Evolutionary conservation across 2,888 invertebrate species (phyloP).

Genomic region (Siphonodentalium dalli): DNA sequence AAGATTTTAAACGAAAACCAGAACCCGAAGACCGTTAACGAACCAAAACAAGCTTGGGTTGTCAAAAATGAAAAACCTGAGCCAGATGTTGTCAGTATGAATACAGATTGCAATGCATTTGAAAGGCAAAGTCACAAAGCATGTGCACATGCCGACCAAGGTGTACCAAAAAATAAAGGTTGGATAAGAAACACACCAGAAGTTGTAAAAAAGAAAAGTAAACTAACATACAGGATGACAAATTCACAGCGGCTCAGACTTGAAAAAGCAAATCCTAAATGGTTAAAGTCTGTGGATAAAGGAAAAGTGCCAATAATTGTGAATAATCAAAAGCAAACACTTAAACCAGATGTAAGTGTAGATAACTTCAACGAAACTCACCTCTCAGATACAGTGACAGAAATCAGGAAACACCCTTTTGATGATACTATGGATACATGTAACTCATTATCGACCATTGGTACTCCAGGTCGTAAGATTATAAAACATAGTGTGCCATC

Average conservation of each 20-base stretch:
- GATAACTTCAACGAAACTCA: conserved; percentile 43
- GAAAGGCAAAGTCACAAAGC: conserved; percentile 27
- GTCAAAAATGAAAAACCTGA: too few species aligned
- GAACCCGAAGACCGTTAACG: too few species aligned
- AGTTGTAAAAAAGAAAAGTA: conserved; percentile 42
- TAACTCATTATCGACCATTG: too few species aligned
- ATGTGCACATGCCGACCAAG: conserved; percentile 25
- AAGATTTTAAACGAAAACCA: too few species aligned
- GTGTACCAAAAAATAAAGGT: conserved; percentile 46
- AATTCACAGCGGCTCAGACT: conserved; percentile 59
- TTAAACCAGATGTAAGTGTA: conserved; percentile 12
- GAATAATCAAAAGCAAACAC: conserved; percentile 26
- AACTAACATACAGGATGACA: conserved; percentile 56
- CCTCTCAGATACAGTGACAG: conserved; percentile 52
- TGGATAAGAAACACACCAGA: conserved; percentile 52
- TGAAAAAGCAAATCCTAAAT: conserved; percentile 55
- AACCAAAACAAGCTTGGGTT: too few species aligned
- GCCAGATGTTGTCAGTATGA: too few species aligned
- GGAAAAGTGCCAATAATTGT: conserved; percentile 37
- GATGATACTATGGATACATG: background rate
- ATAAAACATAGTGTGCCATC: too few species aligned
- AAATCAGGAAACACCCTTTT: conserved; percentile 46
- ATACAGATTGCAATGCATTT: too few species aligned
- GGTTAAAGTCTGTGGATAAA: conserved; percentile 50
- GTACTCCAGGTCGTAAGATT: too few species aligned